phyloP scores from a whole-genome alignment of 2,113 vertebrate genomes.

The Sylvilagus bachmani region DNA sequence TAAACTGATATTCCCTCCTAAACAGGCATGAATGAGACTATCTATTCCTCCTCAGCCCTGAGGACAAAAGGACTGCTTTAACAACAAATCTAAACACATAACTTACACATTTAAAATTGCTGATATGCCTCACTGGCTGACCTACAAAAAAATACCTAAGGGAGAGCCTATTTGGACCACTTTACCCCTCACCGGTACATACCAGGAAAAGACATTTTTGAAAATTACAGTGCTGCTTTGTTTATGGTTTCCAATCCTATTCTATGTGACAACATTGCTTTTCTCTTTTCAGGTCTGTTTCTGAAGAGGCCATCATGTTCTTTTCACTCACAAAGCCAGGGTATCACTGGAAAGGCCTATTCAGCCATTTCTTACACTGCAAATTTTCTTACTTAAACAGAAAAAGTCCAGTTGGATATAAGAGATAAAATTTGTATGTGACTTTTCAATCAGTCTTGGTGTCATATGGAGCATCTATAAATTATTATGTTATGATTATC shows the following conservation, averaged over 20 bases:
- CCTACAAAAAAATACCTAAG: not conserved
- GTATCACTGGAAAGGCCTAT: not conserved
- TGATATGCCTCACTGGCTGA: not conserved
- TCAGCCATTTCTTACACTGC: not conserved
- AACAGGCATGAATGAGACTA: not conserved
- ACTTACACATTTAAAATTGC: not conserved
- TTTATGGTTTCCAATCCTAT: conserved; percentile 26
- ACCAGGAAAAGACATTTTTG: not conserved
- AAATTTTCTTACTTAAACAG: conserved; percentile 18
- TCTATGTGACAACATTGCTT: not conserved
- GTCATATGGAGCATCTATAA: not conserved
- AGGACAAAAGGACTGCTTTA: not conserved
- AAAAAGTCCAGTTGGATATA: conserved; percentile 7
- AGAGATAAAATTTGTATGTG: conserved; percentile 26
- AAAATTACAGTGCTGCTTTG: not conserved
- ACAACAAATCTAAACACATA: not conserved
- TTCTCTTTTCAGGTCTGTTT: conserved; percentile 26
- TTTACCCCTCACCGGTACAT: not conserved
- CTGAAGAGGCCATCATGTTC: not conserved
- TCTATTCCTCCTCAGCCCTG: not conserved
- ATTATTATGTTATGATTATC: conserved; percentile 9
- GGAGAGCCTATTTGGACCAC: not conserved
- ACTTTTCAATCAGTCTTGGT: conserved; percentile 24
- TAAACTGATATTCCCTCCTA: not conserved
- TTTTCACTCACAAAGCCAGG: conserved; percentile 24